Conservation (phyloP, 2,797 vertebrate genomes). For the Hemibagrus guttatus region DNA sequence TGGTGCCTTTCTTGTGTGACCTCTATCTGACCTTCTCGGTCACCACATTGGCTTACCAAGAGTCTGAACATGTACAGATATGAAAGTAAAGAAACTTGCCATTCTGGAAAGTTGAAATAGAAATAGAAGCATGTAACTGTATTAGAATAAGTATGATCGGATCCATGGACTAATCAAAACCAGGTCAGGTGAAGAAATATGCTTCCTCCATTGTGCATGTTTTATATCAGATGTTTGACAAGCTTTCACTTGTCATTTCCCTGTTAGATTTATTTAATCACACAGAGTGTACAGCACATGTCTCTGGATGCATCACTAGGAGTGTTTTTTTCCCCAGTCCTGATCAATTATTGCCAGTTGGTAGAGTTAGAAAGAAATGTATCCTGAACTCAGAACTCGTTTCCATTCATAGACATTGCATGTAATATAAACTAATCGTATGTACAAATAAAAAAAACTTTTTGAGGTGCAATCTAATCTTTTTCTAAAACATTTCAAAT, state of each 20-base stretch:
- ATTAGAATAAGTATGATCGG: not conserved
- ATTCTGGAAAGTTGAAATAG: not conserved
- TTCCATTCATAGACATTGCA: not conserved
- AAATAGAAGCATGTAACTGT: not conserved
- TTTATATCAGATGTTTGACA: not conserved
- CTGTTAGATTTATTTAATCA: not conserved
- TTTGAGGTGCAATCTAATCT: not conserved
- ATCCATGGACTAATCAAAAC: not conserved
- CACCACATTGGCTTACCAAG: constrained; percentile 28
- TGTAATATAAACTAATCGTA: not conserved
- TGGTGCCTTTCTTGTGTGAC: constrained; percentile 48
- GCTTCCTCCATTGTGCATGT: not conserved
- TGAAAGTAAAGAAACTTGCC: not conserved
- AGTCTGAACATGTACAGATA: not conserved
- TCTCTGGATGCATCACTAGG: not conserved
- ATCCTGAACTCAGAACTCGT: not conserved
- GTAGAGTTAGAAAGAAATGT: not conserved
- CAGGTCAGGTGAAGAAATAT: not conserved
- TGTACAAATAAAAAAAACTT: not conserved
- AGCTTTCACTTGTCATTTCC: not conserved
- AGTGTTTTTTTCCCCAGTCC: not conserved
- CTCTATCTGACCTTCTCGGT: constrained; percentile 30
- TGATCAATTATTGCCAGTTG: not conserved
- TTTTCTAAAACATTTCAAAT: not conserved
- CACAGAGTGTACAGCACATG: not conserved